Base-by-base conservation (phyloP, 2,888 invertebrate genomes). In the Apomyelois bistriatella region DNA sequence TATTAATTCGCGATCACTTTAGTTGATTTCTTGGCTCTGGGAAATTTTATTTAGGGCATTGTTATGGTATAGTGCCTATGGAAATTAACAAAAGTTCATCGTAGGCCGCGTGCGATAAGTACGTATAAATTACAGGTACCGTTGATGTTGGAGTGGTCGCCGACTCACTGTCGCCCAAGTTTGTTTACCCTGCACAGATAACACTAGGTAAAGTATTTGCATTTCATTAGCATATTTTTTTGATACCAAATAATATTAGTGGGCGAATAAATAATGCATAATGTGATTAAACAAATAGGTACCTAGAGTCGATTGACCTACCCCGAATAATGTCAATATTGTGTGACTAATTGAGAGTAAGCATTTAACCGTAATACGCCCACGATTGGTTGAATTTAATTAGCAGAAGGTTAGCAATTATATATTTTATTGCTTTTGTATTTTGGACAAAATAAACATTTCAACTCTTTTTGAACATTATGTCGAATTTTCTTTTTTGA, bases 181-280 rank as follows among this genome's bases (percentile, higher is more conserved):
- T 70, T 74, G 70, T 70, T 73, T 75, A 71, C 63, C 56, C 56
- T 60, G 58, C 60, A 58, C 62, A 63, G 67, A 74, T 71, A 71
- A 64, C 69, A 66, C 59, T 62, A 63, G 63, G 57, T 64, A 61
- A 54, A 69, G 66, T 63, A 74, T 76, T 76, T 77, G 72, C 68
- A 64, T 64, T 62, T 54, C 53, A 76, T 80, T 76, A 63, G 66
- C 77, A 79, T 80, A 77, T 80, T 81, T 81, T 22, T 81, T 79
- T 77, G 71, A 70, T 58, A 56, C 54, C 50, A 61, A 57, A 64
- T 63, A 64, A 61, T 71, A 64, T 36, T 43, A 35, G 66, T 67
- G 64, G 60, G 62, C 56, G 65, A 55, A 58, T 65, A 65, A 66
- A 65, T 59, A 66, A 53, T 54, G 52, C 56, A 57, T 58, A 55